Percentiles rank a stretch among this genome's conserved stretches.
phyloP scores from a whole-genome alignment of 2,113 vertebrate genomes.

The Rattus rattus region DNA sequence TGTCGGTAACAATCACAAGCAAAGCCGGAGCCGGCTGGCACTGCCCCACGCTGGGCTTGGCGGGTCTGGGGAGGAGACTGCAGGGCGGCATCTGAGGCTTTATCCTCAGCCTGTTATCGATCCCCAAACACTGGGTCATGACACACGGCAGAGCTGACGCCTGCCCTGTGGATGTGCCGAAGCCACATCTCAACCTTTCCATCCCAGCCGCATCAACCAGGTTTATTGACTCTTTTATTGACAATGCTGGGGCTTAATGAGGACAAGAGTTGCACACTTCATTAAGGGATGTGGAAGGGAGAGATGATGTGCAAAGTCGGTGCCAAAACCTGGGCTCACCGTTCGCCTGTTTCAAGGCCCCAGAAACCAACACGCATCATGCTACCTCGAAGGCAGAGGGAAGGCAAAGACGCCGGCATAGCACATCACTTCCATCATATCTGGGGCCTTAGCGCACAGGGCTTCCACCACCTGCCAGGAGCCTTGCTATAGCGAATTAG shows the following conservation, averaged over 20 bases:
- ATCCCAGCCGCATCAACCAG: constrained; percentile 84
- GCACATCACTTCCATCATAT: neutral
- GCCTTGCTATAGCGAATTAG: constrained; percentile 35
- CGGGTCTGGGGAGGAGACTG: constrained; percentile 52
- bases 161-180: constrained; percentile 81
- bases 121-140: constrained; percentile 79
- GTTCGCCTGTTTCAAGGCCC: neutral
- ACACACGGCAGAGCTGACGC: constrained; percentile 79
- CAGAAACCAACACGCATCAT: neutral
- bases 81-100: constrained; percentile 69
- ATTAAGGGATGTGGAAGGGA: constrained; percentile 79
- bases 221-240: constrained; percentile 90
- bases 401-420: neutral
- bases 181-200: constrained; percentile 72
- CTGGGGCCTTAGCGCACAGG: neutral
- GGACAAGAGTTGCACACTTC: constrained; percentile 86
- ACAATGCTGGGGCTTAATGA: constrained; percentile 86
- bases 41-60: neutral
- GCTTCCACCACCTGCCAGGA: neutral
- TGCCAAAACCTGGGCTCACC: constrained; percentile 13
- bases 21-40: constrained; percentile 60
- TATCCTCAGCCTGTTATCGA: constrained; percentile 84
- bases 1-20: constrained; percentile 46
- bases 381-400: neutral
- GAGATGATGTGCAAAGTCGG: neutral